A percentile compares a stretch with the other conserved stretches of the same genome.
phyloP scores from a whole-genome alignment of 2,113 vertebrate species.

The Notiomystis cincta region DNA sequence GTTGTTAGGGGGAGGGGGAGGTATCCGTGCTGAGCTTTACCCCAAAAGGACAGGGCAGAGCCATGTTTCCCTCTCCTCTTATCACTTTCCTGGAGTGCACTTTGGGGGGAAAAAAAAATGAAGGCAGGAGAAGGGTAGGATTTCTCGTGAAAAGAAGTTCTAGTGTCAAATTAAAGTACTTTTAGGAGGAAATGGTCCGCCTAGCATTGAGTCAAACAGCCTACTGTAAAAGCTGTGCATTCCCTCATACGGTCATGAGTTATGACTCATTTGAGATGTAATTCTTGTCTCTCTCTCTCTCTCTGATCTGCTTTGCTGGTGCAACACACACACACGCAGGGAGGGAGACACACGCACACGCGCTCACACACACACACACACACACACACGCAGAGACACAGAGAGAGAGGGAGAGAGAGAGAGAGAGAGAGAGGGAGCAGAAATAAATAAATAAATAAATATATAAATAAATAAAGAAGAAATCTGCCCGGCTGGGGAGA shows the following conservation, averaged over 20 bases:
- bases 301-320: slow-evolving; percentile 73
- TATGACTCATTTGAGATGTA: slow-evolving; percentile 83
- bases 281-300: slow-evolving; percentile 73
- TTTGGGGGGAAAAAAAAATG: neutral
- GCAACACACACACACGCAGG: slow-evolving; percentile 56
- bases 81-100: slow-evolving; percentile 64
- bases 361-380: slow-evolving; percentile 1
- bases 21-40: slow-evolving; percentile 47
- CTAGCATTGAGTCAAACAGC: slow-evolving; percentile 70
- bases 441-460: neutral
- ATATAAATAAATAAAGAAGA: neutral
- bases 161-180: slow-evolving; percentile 68
- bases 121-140: neutral
- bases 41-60: slow-evolving; percentile 54
- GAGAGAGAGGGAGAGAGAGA: neutral
- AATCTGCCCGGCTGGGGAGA: slow-evolving; percentile 25
- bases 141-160: slow-evolving; percentile 48
- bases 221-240: slow-evolving; percentile 71
- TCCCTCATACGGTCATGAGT: slow-evolving; percentile 79
- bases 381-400: neutral
- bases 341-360: slow-evolving; percentile 20
- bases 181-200: slow-evolving; percentile 73
- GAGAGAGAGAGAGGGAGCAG: neutral
- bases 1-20: slow-evolving; percentile 55
- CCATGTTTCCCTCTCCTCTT: slow-evolving; percentile 50